These are phyloP conservation scores for Calyptomena viridis DNA, from an alignment of 2,113 vertebrate species.

Conservation along the genomic window DNA sequence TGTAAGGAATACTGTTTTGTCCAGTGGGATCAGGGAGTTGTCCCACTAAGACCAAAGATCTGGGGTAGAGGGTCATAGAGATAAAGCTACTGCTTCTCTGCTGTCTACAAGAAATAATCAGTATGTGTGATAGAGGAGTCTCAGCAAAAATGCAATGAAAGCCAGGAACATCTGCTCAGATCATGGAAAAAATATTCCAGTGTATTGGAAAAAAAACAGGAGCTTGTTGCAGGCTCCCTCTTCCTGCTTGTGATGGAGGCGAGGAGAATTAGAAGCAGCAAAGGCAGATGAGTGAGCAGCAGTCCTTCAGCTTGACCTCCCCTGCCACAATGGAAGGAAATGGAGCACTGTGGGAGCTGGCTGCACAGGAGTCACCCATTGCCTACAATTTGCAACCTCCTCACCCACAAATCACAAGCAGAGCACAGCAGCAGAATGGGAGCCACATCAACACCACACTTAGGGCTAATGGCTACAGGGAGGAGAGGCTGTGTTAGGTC, in stretches of 20 bases:
- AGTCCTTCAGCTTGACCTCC: background rate
- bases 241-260: slow-evolving; percentile 11
- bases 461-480: background rate
- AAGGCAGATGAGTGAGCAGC: background rate
- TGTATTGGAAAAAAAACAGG: background rate
- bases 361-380: background rate
- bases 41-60: background rate
- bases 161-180: background rate
- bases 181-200: background rate
- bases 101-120: background rate
- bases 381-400: background rate
- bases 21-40: background rate
- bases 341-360: background rate
- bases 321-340: slow-evolving; percentile 47
- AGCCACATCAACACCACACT: fast-evolving
- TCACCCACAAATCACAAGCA: background rate
- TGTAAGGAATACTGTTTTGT: background rate
- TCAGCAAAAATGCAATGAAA: background rate
- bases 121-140: background rate
- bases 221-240: slow-evolving; percentile 2
- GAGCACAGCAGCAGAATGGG: background rate
- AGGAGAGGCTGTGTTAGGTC: background rate
- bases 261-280: background rate
- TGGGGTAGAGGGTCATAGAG: background rate
- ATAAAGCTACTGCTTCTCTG: background rate